Base-by-base conservation (phyloP, 2,113 vertebrate genomes). In the Anolis carolinensis region DNA sequence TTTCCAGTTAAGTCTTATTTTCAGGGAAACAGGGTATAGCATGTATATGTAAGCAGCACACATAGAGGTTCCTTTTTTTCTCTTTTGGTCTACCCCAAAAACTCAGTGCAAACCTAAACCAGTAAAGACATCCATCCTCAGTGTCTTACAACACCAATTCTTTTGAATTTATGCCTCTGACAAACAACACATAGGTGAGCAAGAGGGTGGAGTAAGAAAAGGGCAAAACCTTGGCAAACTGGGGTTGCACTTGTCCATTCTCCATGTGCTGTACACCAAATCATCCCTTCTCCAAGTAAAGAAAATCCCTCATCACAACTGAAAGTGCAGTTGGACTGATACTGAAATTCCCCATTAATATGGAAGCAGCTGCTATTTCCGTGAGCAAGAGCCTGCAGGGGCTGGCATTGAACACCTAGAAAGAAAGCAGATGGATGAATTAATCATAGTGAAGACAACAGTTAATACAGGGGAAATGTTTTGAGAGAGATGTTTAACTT, bases 321-420 rank as follows among this genome's bases (percentile, higher is more conserved):
- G 25, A 68, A 68, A 30, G 65, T 68, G 65, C 65, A 68, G 65
- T 68, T 68, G 23, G 65, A 68, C 27, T 68, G 92, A 59, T 93
- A 94, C 8, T 52, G 90, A 63, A 92, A 92, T 0, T 39, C 5
- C 48, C 62, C 52, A 1, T 87, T 25, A 14, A 90, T 67, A 0
- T 89, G 81, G 10, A 82, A 72, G 62, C 96, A 96, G 62, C 32
- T 75, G n/a, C 44, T 21, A 34, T 70, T 6, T 86, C 93, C 90
- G 93, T 70, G 88, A n/a, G 7, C 39, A 3, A 93, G 95, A 55
- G 65, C 85, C 70, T 59, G 7, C 59, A 80, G 30, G 18, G 48
- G 6, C 36, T 62, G 67, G 78, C 84, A 86, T 36, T 73, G 68
- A 65, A 86, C 39, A 34, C 72, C 86, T 87, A 77, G 34, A 63